phyloP scores from a whole-genome alignment of 2,797 vertebrate genomes.

The Pithecia hirsuta region DNA sequence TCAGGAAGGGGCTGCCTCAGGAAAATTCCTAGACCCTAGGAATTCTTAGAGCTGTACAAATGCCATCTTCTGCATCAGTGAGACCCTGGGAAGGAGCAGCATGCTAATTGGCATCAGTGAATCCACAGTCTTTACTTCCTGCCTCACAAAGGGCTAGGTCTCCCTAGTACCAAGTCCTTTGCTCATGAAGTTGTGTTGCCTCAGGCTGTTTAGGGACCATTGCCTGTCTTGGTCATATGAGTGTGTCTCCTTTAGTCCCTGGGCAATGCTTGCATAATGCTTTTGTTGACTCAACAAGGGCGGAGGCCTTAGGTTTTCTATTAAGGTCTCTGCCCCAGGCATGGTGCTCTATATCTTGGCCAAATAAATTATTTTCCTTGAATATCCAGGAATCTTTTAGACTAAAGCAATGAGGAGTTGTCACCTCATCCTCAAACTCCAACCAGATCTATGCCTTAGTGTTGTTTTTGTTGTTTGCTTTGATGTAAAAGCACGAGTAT shows the following conservation, averaged over 20 bases:
- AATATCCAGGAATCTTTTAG: slow-evolving; percentile 72
- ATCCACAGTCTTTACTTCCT: not conserved
- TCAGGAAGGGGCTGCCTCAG: slow-evolving; percentile 10
- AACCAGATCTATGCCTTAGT: slow-evolving; percentile 73
- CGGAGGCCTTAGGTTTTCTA: slow-evolving; percentile 59
- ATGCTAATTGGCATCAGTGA: not conserved
- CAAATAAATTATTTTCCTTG: slow-evolving; percentile 77
- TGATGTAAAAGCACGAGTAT: slow-evolving; percentile 61
- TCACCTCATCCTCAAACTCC: slow-evolving; percentile 67
- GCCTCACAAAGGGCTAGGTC: not conserved
- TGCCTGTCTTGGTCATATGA: not conserved
- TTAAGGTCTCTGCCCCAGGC: slow-evolving; percentile 70
- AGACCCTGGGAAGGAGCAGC: not conserved
- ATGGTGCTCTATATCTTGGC: slow-evolving; percentile 80
- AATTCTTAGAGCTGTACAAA: slow-evolving; percentile 13
- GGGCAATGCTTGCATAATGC: slow-evolving; percentile 61
- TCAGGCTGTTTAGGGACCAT: slow-evolving; percentile 59
- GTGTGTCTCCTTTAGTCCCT: slow-evolving; percentile 15
- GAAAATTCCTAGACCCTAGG: slow-evolving; percentile 1
- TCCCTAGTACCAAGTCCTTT: not conserved
- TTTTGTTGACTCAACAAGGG: slow-evolving; percentile 70
- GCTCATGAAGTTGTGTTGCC: not conserved
- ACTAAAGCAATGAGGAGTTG: slow-evolving; percentile 73
- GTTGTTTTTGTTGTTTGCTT: slow-evolving; percentile 71
- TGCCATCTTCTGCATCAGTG: not conserved